A percentile compares a stretch with the other conserved stretches of the same genome.
These are phyloP conservation scores for Cyanoderma ruficeps DNA, from an alignment of 2,113 vertebrate genomes.

Conservation along the genomic window DNA sequence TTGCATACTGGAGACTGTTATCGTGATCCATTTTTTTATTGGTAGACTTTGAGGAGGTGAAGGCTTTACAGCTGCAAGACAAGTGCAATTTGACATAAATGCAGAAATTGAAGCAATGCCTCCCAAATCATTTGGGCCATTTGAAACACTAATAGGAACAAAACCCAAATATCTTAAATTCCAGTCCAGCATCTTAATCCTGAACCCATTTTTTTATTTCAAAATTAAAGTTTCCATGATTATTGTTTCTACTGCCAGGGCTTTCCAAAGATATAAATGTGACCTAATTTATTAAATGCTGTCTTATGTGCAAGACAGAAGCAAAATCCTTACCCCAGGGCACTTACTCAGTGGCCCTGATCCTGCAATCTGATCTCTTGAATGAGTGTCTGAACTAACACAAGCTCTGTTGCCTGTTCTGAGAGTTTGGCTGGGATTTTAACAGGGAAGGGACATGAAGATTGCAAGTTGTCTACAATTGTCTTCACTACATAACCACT, in stretches of 20 bases:
- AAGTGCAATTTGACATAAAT: background rate
- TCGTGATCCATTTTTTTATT: background rate
- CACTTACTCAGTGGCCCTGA: background rate
- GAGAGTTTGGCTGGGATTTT: background rate
- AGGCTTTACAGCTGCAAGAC: background rate
- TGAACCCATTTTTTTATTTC: background rate
- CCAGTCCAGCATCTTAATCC: background rate
- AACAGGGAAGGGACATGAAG: background rate
- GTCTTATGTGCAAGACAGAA: background rate
- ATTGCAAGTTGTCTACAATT: background rate
- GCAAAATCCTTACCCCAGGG: conserved; percentile 37
- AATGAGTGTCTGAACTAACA: conserved; percentile 30
- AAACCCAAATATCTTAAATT: background rate
- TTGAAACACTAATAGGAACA: background rate
- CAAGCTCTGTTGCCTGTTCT: background rate
- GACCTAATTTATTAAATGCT: conserved; percentile 45
- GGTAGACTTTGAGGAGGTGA: background rate
- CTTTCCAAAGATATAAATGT: conserved; percentile 12
- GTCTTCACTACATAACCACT: background rate
- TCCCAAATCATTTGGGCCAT: background rate
- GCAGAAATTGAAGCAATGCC: background rate
- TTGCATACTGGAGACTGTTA: background rate
- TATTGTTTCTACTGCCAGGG: background rate
- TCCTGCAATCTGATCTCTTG: conserved; percentile 27
- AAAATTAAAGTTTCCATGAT: background rate